Base-by-base conservation (phyloP, 2,888 invertebrate species). In the Drosophila koepferae region DNA sequence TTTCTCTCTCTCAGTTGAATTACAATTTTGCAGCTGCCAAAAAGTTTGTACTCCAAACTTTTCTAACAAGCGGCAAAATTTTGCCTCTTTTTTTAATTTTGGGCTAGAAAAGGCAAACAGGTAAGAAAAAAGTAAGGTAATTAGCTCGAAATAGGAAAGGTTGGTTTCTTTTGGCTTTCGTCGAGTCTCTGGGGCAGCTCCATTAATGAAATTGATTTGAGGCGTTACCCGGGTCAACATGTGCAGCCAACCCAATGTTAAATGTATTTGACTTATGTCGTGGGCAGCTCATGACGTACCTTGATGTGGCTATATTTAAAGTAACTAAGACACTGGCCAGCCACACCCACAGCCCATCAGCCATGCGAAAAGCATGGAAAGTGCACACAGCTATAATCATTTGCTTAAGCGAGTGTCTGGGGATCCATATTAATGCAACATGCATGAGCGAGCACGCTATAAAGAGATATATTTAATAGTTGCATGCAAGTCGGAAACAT, bases 121-220 rank as follows among this genome's bases (percentile, higher is more conserved):
- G n/a, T 56, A 18, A 41, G 9, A n/a, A 44, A 34, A 28, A 55
- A 38, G 38, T 44, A 72, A 82, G 58, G 82, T 76, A 82, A 82
- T 88, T 82, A 82, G 60, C 44, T 51, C 53, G 55, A 74, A 71
- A 69, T 20, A 44, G 20, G 49, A 66, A 81, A 70, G 61, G 62
- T 58, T 80, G 36, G 16, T 2, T 51, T 60, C 31, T 41, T 16
- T 18, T 20, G 18, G n/a, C 46, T 40, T 28, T 20, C 9, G 5
- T 3, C 14, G 28, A 36, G 28, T 31, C 18, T 8, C 0, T 28
- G 53, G 20, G 58, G 18, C 36, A 53, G 41, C 18, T 49, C n/a
- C 46, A 59, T 77, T 77, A 68, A 76, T 61, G 48, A 68, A 76
- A 76, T 80, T 72, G 77, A 72, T 62, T 72, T 60, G 55, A 56